Conservation (phyloP, 2,888 invertebrate species). For the Artemia sinica region DNA sequence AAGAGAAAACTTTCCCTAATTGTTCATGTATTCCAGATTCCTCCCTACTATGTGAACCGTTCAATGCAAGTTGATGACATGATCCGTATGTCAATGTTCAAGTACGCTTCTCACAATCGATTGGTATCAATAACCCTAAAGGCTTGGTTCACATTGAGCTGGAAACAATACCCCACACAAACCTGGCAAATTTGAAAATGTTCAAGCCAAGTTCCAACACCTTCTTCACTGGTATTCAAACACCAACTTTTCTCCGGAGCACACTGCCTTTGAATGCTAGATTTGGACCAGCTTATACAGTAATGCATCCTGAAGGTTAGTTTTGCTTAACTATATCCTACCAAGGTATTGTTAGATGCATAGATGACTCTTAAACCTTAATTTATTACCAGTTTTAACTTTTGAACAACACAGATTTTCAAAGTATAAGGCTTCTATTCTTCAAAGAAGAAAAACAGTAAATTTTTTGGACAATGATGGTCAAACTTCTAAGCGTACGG, state of each 20-base stretch:
- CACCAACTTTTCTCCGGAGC: slow-evolving; percentile 18
- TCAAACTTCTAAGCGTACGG: too few species aligned
- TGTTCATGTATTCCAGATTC: background rate
- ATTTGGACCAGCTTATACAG: slow-evolving; percentile 17
- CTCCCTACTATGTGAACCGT: slow-evolving; percentile 1
- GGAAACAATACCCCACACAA: slow-evolving; percentile 18
- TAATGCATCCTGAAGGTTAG: slow-evolving; percentile 17
- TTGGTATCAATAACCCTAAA: slow-evolving; percentile 18
- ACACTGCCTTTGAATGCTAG: slow-evolving; percentile 19
- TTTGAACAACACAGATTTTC: too few species aligned
- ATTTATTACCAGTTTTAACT: too few species aligned
- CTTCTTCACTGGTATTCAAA: slow-evolving; percentile 20
- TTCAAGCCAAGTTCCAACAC: slow-evolving; percentile 22
- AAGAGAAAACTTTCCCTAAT: too few species aligned
- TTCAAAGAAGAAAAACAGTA: too few species aligned
- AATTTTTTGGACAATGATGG: too few species aligned
- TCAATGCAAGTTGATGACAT: slow-evolving; percentile 6
- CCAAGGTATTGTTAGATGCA: too few species aligned
- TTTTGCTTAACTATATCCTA: too few species aligned
- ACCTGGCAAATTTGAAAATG: slow-evolving; percentile 19
- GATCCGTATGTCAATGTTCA: slow-evolving; percentile 16
- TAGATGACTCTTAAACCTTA: too few species aligned
- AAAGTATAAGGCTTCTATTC: too few species aligned
- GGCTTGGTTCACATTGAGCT: slow-evolving; percentile 20
- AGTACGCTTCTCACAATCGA: slow-evolving; percentile 20